These are phyloP conservation scores for Cryptoblepharus egeriae DNA, from an alignment of 2,797 vertebrate species.

Conservation along the genomic window DNA sequence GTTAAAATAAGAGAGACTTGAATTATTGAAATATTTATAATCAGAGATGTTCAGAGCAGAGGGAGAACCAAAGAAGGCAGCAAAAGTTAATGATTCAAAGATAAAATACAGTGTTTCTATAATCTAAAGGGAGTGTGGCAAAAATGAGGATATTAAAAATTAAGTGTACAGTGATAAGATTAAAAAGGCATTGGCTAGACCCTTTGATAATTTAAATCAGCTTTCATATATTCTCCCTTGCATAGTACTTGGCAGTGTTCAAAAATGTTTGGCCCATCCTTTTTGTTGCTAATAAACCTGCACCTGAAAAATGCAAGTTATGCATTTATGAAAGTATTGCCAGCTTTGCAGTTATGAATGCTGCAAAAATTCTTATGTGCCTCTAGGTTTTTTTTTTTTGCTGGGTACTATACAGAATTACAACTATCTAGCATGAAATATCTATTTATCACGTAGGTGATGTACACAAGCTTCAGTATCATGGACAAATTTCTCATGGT, in stretches of 20 bases:
- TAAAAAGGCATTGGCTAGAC: neutral
- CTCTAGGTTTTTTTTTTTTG: neutral
- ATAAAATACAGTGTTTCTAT: slow-evolving; percentile 68
- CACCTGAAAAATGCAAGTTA: slow-evolving; percentile 15
- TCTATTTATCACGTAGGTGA: neutral
- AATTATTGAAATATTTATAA: slow-evolving; percentile 79
- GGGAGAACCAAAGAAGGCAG: slow-evolving; percentile 65
- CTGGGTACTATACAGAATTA: neutral
- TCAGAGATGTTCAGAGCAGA: slow-evolving; percentile 67
- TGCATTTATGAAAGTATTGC: neutral
- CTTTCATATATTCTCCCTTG: neutral
- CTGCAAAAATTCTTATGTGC: slow-evolving; percentile 3
- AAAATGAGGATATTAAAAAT: slow-evolving; percentile 52
- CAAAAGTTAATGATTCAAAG: slow-evolving; percentile 72
- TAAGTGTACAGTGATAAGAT: slow-evolving; percentile 42
- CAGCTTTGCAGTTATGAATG: neutral
- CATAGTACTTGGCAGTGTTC: neutral
- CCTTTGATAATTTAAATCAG: slow-evolving; percentile 25
- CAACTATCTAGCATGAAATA: neutral
- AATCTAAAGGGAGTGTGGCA: slow-evolving; percentile 60
- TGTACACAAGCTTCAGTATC: too few species aligned
- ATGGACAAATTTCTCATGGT: too few species aligned
- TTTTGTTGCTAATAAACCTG: slow-evolving; percentile 21
- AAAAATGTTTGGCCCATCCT: slow-evolving; percentile 6
- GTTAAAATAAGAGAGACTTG: slow-evolving; percentile 72